Percentiles rank a stretch among this genome's conserved stretches.
Conservation (phyloP, 2,797 vertebrate genomes). For the Nannoperca obscura region DNA sequence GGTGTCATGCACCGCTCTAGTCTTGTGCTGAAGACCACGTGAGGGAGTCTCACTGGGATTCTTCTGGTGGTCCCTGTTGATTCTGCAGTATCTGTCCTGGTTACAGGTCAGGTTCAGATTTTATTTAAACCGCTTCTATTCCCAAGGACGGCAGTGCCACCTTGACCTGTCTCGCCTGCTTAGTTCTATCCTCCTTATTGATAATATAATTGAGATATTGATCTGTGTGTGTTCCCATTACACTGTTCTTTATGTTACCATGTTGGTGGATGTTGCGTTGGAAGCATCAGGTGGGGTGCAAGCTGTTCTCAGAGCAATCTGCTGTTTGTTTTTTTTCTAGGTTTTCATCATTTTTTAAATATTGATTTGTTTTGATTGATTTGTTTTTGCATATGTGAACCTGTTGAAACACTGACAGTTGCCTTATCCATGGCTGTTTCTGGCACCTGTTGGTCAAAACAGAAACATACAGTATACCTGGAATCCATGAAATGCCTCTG, state of each 20-base stretch:
- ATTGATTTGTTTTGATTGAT: background rate
- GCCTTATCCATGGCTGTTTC: background rate
- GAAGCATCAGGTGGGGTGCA: background rate
- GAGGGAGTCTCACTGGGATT: no score
- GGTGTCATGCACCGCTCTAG: no score
- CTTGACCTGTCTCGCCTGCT: background rate
- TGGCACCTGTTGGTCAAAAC: constrained; percentile 10
- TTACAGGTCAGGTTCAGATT: background rate
- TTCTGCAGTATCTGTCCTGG: no score
- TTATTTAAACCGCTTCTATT: background rate
- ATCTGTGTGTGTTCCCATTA: background rate
- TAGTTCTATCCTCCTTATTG: background rate
- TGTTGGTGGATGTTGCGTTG: background rate
- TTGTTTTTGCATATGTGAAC: background rate
- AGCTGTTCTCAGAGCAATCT: background rate
- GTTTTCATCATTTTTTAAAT: no score
- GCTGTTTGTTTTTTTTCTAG: background rate
- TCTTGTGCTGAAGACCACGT: background rate
- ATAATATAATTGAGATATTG: background rate
- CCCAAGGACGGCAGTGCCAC: no score
- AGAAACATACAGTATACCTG: constrained; percentile 1
- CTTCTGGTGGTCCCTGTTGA: no score
- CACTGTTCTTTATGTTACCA: background rate
- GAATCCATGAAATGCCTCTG: constrained; percentile 17
- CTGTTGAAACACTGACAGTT: background rate